Conservation (phyloP, 2,888 invertebrate species). For the Dromius quadrimaculatus region DNA sequence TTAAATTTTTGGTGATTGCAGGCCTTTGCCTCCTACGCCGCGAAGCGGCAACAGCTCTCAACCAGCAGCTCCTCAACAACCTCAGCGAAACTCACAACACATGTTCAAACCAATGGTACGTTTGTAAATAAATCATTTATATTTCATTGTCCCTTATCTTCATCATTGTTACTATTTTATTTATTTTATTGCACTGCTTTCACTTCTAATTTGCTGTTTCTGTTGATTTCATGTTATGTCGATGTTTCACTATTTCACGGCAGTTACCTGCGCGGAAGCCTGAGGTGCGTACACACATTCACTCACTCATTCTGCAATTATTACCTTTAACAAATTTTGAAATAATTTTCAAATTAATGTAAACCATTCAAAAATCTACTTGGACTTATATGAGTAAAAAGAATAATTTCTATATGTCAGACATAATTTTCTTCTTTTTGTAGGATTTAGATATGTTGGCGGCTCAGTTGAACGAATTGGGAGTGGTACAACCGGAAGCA, state of each 20-base stretch:
- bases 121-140: constrained; percentile 54
- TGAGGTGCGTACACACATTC: constrained; percentile 77
- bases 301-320: constrained; percentile 6
- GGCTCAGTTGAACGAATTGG: constrained; percentile 94
- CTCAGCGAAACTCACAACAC: constrained; percentile 86
- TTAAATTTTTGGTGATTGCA: constrained; percentile 59
- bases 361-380: too few relatives aligned
- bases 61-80: constrained; percentile 68
- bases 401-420: too few relatives aligned
- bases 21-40: constrained; percentile 88
- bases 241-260: constrained; percentile 67
- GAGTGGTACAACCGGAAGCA: constrained; percentile 79
- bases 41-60: constrained; percentile 72
- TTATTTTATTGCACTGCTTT: constrained; percentile 51
- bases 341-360: too few relatives aligned
- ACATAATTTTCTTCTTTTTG: too few relatives aligned
- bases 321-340: too few relatives aligned
- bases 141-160: constrained; percentile 52
- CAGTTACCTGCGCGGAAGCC: constrained; percentile 91
- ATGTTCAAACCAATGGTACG: constrained; percentile 89
- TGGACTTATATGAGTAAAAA: too few relatives aligned
- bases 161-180: constrained; percentile 31
- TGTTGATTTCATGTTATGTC: constrained; percentile 73
- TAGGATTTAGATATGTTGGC: constrained; percentile 97
- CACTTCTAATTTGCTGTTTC: constrained; percentile 69